phyloP scores from a whole-genome alignment of 1,140 invertebrate genomes.

The Panulirus ornatus region DNA sequence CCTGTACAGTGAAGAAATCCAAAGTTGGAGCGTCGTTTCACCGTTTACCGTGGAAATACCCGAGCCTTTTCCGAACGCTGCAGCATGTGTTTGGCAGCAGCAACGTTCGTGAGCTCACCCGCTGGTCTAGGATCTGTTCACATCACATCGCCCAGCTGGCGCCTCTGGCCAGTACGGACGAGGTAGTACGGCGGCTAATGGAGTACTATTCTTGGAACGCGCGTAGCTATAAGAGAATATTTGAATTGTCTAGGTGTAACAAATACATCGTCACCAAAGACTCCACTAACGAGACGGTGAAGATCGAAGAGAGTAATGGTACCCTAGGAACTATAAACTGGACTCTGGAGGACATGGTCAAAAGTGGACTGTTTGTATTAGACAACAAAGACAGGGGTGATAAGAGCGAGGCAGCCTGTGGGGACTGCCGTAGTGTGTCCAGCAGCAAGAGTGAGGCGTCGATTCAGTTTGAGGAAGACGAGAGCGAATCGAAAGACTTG shows the following conservation, averaged over 20 bases:
- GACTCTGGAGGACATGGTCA: not conserved
- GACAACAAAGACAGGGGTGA: not conserved
- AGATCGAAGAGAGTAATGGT: not conserved
- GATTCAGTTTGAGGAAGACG: not conserved
- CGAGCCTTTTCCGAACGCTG: slow-evolving; percentile 17
- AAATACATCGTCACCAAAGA: not conserved
- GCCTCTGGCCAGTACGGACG: slow-evolving; percentile 19
- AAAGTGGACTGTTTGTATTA: not conserved
- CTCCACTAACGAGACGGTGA: not conserved
- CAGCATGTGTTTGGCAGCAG: slow-evolving; percentile 8
- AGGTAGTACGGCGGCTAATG: slow-evolving; percentile 41
- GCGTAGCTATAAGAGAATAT: slow-evolving; percentile 42
- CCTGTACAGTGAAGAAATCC: slow-evolving; percentile 40
- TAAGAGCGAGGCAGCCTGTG: not conserved
- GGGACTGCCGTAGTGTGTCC: not conserved
- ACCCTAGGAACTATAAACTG: not conserved
- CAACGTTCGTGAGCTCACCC: slow-evolving; percentile 43
- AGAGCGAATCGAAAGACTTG: not conserved
- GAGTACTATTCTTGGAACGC: slow-evolving; percentile 52
- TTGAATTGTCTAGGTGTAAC: slow-evolving; percentile 26
- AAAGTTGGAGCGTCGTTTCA: slow-evolving; percentile 33
- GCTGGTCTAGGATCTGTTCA: slow-evolving; percentile 50
- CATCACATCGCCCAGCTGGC: slow-evolving; percentile 35
- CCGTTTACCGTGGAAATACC: slow-evolving; percentile 49
- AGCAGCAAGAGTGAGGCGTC: slow-evolving; percentile 1